Base-by-base conservation (phyloP, 2,797 vertebrate species). In the Pangasius larnaudii region DNA sequence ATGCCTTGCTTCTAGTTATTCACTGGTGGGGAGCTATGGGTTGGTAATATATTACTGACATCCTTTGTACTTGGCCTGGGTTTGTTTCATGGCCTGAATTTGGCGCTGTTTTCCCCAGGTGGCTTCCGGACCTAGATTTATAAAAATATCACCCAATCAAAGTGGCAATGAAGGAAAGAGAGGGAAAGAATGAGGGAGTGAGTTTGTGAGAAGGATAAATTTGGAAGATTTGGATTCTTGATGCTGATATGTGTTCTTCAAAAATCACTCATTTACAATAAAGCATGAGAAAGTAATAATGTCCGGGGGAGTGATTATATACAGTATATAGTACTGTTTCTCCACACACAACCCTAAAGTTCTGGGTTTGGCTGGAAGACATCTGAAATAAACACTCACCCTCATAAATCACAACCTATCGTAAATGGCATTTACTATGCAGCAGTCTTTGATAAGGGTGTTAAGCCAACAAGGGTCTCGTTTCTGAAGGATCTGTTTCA, bases 101-200 rank as follows among this genome's bases (percentile, higher is more conserved):
- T 92, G 88, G 82, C 89, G 88, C 91, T 88, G 88, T 91, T 93
- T 95, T 94, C 96, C 96, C 96, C 96, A 95, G 95, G 96, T 96
- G 95, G 95, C 95, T 91, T 87, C 90, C 91, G 95, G 95, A 96
- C 96, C 96, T 96, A 96, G 95, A 94, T 97, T 89, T 94, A 95
- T 96, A 96, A 95, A 96, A 97, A 96, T 96, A 97, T 93, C 93
- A 91, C 90, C 96, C 96, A 96, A 97, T 96, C 94, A 95, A 93
- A 95, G 94, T 94, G 92, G 92, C 92, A 94, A 93, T 94, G 94
- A 93, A 93, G 94, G 93, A 94, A 93, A 94, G 92, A 90, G 89
- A 91, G 89, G 75, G 90, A 91, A 92, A 92, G 88, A 91, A 65
- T 87, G 87, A 88, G 88, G 39, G 27, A 85, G 69, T 75, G 51